Conservation (phyloP, 2,888 invertebrate genomes). For the Axea sp. region DNA sequence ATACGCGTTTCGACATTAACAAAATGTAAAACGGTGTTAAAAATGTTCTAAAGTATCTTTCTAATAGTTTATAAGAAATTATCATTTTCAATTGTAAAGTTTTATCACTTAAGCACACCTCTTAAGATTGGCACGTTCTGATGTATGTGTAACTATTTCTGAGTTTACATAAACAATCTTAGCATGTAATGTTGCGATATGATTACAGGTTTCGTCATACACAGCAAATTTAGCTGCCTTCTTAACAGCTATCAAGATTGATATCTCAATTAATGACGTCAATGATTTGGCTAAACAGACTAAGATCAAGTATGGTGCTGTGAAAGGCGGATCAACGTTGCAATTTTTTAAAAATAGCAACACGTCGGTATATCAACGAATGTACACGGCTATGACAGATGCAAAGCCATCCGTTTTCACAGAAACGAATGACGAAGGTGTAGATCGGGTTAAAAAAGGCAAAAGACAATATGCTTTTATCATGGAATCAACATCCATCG, state of each 20-base stretch:
- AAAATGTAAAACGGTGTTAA: too few species aligned
- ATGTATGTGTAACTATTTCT: too few species aligned
- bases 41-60: too few species aligned
- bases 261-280: conserved; percentile 95
- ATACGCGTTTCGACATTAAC: too few species aligned
- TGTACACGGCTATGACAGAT: conserved; percentile 97
- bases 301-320: conserved; percentile 97
- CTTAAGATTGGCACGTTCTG: too few species aligned
- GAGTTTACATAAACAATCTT: too few species aligned
- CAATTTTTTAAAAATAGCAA: conserved; percentile 98
- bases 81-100: too few species aligned
- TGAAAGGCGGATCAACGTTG: conserved; percentile 95
- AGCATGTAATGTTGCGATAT: too few species aligned
- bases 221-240: conserved; percentile 98
- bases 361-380: conserved; percentile 94
- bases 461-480: conserved; percentile 96
- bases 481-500: conserved; percentile 98
- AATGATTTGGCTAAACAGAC: conserved; percentile 98
- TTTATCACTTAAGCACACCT: too few species aligned
- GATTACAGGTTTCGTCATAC: conserved; percentile 88
- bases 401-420: conserved; percentile 93
- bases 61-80: too few species aligned
- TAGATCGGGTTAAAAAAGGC: conserved; percentile 91
- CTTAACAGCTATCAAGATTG: conserved; percentile 95
- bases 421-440: conserved; percentile 92